These are phyloP conservation scores for Thecocarcelia acutangulata DNA, from an alignment of 2,888 invertebrate species.

Conservation along the genomic window DNA sequence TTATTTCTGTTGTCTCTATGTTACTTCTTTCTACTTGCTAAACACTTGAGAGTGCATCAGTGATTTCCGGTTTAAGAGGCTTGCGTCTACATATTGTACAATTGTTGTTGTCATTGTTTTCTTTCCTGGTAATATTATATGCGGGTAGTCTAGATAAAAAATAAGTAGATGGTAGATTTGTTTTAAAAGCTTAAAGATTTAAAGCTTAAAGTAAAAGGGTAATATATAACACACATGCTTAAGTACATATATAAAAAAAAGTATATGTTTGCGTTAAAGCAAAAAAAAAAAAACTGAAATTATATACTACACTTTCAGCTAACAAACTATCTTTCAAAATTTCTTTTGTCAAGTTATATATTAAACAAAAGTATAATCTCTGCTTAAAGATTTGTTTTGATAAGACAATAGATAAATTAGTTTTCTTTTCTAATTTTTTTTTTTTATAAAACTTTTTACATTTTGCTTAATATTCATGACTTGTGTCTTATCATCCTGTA, in stretches of 20 bases:
- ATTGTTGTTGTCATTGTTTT: conserved; percentile 50
- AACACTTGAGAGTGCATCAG: conserved; percentile 66
- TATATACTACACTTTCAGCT: too few relatives aligned
- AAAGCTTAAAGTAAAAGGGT: conserved; percentile 17
- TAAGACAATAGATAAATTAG: too few relatives aligned
- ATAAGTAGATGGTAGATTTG: conserved; percentile 60
- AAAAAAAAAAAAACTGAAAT: too few relatives aligned
- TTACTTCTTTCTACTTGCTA: conserved; percentile 13
- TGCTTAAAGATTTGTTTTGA: too few relatives aligned
- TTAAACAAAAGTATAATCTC: too few relatives aligned
- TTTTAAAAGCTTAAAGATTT: conserved; percentile 44
- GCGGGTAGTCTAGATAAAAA: conserved; percentile 62
- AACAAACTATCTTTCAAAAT: too few relatives aligned
- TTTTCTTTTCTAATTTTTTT: too few relatives aligned
- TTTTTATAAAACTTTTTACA: too few relatives aligned
- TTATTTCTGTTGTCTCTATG: conserved; percentile 18
- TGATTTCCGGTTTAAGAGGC: conserved; percentile 61
- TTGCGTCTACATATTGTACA: conserved; percentile 26
- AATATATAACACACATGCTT: neutral
- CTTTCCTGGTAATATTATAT: conserved; percentile 58
- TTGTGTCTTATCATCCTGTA: neutral
- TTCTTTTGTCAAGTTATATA: too few relatives aligned
- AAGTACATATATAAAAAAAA: neutral
- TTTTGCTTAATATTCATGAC: too few relatives aligned
- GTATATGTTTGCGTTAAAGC: too few relatives aligned